Evolutionary conservation across 2,797 vertebrate species (phyloP).

Genomic region (Channallabes apus): DNA sequence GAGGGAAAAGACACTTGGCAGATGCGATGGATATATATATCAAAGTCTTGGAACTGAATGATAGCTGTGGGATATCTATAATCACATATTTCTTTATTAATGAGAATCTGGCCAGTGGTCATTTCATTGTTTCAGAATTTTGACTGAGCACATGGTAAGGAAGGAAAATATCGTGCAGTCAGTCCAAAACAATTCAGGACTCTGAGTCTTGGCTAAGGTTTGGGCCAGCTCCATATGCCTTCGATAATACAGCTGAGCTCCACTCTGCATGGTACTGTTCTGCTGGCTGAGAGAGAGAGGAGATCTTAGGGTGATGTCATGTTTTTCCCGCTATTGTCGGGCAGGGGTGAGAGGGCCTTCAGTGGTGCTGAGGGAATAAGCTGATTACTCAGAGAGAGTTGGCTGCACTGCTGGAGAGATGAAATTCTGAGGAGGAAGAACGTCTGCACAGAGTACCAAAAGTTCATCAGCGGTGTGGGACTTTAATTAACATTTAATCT

Average conservation of each 20-base stretch:
- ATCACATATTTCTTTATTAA: slow-evolving; percentile 80
- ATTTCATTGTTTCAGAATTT: slow-evolving; percentile 66
- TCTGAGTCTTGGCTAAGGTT: slow-evolving; percentile 73
- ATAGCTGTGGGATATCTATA: slow-evolving; percentile 75
- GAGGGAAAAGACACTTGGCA: slow-evolving; percentile 55
- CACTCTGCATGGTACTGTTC: slow-evolving; percentile 52
- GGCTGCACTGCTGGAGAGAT: slow-evolving; percentile 51
- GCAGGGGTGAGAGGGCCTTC: slow-evolving; percentile 57
- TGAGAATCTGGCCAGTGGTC: slow-evolving; percentile 80
- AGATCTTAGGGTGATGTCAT: slow-evolving; percentile 72
- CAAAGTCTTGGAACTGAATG: slow-evolving; percentile 62
- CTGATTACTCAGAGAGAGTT: slow-evolving; percentile 61
- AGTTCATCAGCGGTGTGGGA: slow-evolving; percentile 59
- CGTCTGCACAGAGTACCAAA: slow-evolving; percentile 43
- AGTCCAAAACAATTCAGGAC: slow-evolving; percentile 82
- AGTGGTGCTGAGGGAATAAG: slow-evolving; percentile 58
- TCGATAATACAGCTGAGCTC: slow-evolving; percentile 74
- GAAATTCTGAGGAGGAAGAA: slow-evolving; percentile 43
- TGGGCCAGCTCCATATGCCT: slow-evolving; percentile 79
- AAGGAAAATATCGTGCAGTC: slow-evolving; percentile 59
- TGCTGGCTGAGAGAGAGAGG: slow-evolving; percentile 50
- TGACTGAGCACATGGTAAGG: slow-evolving; percentile 64
- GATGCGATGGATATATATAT: slow-evolving; percentile 53
- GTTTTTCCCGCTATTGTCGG: slow-evolving; percentile 63
- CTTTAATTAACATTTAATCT: slow-evolving; percentile 72